Evolutionary conservation across 2,888 invertebrate species (phyloP).

Genomic region (Pyralis farinalis): DNA sequence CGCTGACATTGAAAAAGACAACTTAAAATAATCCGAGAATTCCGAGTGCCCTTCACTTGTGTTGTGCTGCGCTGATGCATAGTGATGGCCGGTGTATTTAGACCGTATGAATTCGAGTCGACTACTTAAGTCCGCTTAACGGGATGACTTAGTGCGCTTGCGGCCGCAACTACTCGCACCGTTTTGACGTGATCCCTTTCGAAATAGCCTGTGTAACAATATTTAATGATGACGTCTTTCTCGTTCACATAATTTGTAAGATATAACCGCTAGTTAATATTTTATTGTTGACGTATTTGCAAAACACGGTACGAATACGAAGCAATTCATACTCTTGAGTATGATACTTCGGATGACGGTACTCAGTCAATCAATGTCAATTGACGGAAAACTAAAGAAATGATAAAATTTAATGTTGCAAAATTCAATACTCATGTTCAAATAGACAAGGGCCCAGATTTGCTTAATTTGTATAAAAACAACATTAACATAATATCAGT

Average conservation of each 20-base stretch:
- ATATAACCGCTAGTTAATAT: conserved; percentile 2
- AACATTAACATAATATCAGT: too few relatives aligned
- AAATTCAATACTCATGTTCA: background rate
- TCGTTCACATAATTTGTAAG: conserved; percentile 8
- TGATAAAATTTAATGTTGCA: background rate
- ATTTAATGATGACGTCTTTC: conserved; percentile 16
- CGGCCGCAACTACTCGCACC: conserved; percentile 11
- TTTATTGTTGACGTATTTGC: too few relatives aligned
- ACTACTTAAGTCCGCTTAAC: conserved; percentile 16
- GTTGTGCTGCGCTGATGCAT: conserved; percentile 64
- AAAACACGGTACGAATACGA: too few relatives aligned
- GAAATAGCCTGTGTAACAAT: conserved; percentile 19
- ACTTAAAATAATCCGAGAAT: conserved; percentile 79
- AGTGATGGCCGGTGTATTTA: conserved; percentile 74
- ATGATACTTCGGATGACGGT: too few relatives aligned
- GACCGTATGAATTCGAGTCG: conserved; percentile 62
- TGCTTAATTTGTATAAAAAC: too few relatives aligned
- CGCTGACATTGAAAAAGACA: conserved; percentile 80
- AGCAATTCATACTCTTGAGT: too few relatives aligned
- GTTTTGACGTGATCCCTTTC: conserved; percentile 24
- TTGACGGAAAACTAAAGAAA: background rate
- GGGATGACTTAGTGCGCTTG: conserved; percentile 32
- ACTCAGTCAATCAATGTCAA: background rate
- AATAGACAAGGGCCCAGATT: background rate
- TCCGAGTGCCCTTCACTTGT: conserved; percentile 75